phyloP scores from a whole-genome alignment of 1,140 invertebrate genomes.

The Uloborus diversus region DNA sequence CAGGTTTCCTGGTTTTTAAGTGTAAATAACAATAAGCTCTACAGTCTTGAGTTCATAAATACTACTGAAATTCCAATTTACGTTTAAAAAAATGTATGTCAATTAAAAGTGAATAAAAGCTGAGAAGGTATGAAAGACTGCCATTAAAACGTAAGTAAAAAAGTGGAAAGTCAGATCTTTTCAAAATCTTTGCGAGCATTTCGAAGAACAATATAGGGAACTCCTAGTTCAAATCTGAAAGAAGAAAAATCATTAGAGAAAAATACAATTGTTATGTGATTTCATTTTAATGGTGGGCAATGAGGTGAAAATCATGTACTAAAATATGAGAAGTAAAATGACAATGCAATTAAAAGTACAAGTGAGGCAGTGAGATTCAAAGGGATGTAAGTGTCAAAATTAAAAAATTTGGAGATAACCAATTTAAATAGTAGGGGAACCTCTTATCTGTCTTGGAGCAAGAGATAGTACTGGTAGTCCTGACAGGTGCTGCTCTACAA shows the following conservation, averaged over 20 bases:
- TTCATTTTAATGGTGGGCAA: neutral
- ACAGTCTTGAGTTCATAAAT: slow-evolving; percentile 12
- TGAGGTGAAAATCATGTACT: neutral
- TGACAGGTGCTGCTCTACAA: no score
- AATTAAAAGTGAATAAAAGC: neutral
- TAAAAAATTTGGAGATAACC: neutral
- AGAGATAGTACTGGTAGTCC: no score
- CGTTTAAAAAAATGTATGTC: neutral
- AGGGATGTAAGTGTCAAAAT: neutral
- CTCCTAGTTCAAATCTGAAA: slow-evolving; percentile 49
- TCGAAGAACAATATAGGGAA: slow-evolving; percentile 33
- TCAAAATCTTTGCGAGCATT: slow-evolving; percentile 12
- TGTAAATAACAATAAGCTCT: neutral
- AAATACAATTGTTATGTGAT: neutral
- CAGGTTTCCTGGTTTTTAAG: no score
- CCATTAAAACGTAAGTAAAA: neutral
- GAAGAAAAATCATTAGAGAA: neutral
- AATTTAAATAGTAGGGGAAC: no score
- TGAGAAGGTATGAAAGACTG: neutral
- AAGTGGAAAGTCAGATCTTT: slow-evolving; percentile 13
- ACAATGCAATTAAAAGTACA: neutral
- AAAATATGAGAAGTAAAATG: neutral
- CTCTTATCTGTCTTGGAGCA: no score
- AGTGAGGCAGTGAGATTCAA: neutral
- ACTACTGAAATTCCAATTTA: slow-evolving; percentile 10